Evolutionary conservation across 2,797 vertebrate genomes (phyloP).

Genomic region (Pipistrellus pipistrellus): DNA sequence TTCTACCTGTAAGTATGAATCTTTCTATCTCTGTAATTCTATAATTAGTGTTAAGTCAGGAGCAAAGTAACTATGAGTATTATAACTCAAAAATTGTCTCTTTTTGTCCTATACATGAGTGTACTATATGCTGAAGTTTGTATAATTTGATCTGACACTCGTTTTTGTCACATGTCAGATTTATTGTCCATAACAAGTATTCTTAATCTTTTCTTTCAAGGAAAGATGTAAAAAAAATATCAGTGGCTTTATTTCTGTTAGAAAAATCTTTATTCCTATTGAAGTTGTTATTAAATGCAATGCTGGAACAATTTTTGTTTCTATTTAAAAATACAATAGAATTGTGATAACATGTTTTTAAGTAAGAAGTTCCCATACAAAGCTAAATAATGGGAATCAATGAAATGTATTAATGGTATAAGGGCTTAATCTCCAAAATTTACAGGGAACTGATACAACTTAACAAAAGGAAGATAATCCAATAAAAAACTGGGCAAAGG

Average conservation of each 20-base stretch:
- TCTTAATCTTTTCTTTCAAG: constrained; percentile 33
- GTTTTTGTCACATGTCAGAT: constrained; percentile 4
- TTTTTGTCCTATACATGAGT: background rate
- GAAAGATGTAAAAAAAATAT: background rate
- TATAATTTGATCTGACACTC: background rate
- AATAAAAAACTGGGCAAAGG: too few species aligned
- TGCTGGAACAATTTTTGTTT: background rate
- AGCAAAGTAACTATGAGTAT: background rate
- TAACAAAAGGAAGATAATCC: too few species aligned
- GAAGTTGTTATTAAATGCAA: background rate
- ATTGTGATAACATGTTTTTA: constrained; percentile 42
- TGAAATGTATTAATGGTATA: background rate
- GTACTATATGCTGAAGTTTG: background rate
- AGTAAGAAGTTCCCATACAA: background rate
- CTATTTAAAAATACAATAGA: background rate
- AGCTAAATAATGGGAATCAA: background rate
- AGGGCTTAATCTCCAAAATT: too few species aligned
- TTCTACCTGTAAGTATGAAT: background rate
- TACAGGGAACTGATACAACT: too few species aligned
- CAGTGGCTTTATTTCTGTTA: constrained; percentile 19
- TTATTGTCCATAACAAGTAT: background rate
- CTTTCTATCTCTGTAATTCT: constrained; percentile 41
- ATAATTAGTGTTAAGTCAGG: background rate
- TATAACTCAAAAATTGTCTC: constrained; percentile 25
- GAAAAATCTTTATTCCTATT: constrained; percentile 7